Conservation (phyloP, 2,797 vertebrate species). For the Schizothorax lantsangensis region DNA sequence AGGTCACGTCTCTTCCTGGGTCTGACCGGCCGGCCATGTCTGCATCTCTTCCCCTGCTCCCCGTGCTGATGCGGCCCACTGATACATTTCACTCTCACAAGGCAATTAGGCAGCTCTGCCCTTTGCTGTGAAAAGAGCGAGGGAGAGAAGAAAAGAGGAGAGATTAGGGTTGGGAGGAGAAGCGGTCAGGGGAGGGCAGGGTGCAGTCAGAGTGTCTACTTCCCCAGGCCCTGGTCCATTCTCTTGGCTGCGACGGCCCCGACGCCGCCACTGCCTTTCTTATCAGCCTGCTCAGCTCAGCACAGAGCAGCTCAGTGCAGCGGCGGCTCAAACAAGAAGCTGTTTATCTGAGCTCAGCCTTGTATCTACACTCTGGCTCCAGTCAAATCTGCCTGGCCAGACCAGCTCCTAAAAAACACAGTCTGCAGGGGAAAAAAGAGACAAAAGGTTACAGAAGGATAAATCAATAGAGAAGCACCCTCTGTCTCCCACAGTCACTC, state of each 20-base stretch:
- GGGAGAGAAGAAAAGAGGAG: slow-evolving; percentile 73
- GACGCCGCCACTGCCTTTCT: slow-evolving; percentile 78
- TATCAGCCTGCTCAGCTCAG: slow-evolving; percentile 88
- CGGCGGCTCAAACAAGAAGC: slow-evolving; percentile 85
- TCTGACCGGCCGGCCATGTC: slow-evolving; percentile 36
- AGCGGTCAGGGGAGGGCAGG: slow-evolving; percentile 69
- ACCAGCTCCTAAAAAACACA: slow-evolving; percentile 75
- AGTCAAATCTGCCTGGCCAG: slow-evolving; percentile 79
- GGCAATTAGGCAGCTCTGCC: slow-evolving; percentile 73
- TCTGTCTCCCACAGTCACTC: slow-evolving; percentile 40
- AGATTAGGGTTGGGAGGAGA: slow-evolving; percentile 71
- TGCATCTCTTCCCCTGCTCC: slow-evolving; percentile 55
- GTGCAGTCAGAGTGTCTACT: slow-evolving; percentile 90
- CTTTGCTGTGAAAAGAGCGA: slow-evolving; percentile 80
- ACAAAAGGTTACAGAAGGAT: slow-evolving; percentile 54
- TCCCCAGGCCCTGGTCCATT: slow-evolving; percentile 79
- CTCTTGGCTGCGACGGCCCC: slow-evolving; percentile 83
- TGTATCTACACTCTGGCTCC: slow-evolving; percentile 85
- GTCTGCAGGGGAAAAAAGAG: slow-evolving; percentile 63
- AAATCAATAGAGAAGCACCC: slow-evolving; percentile 60
- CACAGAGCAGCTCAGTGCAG: slow-evolving; percentile 71
- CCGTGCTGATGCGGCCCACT: slow-evolving; percentile 59
- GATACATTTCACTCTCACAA: slow-evolving; percentile 72
- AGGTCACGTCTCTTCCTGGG: slow-evolving; percentile 16
- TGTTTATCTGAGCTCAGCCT: slow-evolving; percentile 88